Evolutionary conservation across 2,888 invertebrate species (phyloP).

Genomic region (Sussaba pulchella): DNA sequence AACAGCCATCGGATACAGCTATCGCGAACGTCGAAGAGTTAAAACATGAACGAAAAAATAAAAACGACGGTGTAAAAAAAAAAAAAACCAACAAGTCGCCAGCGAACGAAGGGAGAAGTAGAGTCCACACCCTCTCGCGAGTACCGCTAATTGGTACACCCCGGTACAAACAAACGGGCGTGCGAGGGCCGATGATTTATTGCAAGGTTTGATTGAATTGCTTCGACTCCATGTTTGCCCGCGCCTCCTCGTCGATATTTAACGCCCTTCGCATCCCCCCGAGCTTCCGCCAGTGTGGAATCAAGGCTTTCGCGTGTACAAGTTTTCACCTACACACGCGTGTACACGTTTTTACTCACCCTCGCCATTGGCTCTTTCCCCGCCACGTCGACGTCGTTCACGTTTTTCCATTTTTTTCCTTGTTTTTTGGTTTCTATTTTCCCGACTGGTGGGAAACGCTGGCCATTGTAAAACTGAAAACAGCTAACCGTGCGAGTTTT

Average conservation of each 20-base stretch:
- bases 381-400: conserved; percentile 49
- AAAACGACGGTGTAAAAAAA: conserved; percentile 2
- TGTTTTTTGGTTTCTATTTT: conserved; percentile 56
- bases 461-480: conserved; percentile 74
- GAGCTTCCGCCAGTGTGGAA: conserved; percentile 30
- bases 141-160: conserved; percentile 80
- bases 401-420: conserved; percentile 48
- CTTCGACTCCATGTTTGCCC: conserved; percentile 79
- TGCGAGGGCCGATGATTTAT: conserved; percentile 81
- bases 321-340: too few species aligned
- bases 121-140: conserved; percentile 58
- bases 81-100: conserved; percentile 26
- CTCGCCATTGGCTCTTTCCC: conserved; percentile 33
- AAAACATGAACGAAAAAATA: conserved; percentile 59
- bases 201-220: conserved; percentile 83
- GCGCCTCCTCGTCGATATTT: conserved; percentile 76
- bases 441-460: conserved; percentile 18
- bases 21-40: conserved; percentile 33
- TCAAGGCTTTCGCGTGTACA: too few species aligned
- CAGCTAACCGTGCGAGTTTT: conserved; percentile 73
- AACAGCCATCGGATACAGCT: conserved; percentile 28
- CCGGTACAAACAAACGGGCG: conserved; percentile 77
- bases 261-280: conserved; percentile 65
- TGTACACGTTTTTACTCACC: conserved; percentile 45
- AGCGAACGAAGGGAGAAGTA: conserved; percentile 39